Base-by-base conservation (phyloP, 2,797 vertebrate species). In the Muraenolepis orangiensis region DNA sequence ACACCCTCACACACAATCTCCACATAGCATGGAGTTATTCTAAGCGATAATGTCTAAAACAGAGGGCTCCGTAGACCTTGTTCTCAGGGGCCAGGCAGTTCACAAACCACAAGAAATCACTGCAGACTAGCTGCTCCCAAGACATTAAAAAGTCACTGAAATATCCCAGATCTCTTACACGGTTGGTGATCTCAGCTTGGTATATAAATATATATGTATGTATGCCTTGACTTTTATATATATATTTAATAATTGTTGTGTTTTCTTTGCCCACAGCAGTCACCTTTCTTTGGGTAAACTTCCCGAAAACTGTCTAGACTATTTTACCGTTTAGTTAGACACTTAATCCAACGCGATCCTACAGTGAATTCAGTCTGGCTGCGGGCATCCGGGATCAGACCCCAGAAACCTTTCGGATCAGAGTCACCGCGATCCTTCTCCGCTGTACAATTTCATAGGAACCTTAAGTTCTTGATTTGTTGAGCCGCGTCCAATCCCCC, bases 1-100 rank as follows among this genome's bases (percentile, higher is more conserved):
- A 61, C 29, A 74, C 76, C 28, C 77, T 26, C 69, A 28, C 69
- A 70, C 36, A 42, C 67, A 69, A 10, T 11, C 26, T 23, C 71
- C 71, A 64, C 29, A 32, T 26, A 23, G 12, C 14, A 72, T 76
- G 72, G 81, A 76, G 86, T 87, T 91, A 90, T 91, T 91, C 89
- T 88, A n/a, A 87, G 90, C 74, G 46, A 83, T 91, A 89, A 91
- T 90, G 89, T 87, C 85, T 91, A 89, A 88, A 85, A 76, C 90
- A 90, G 88, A 81, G 84, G 81, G 83, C 78, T 77, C 81, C 80
- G 42, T 76, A 73, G 80, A 82, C 77, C 74, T 77, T 23, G 69
- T 74, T 70, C 72, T 51, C 80, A 78, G 85, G 57, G 87, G 84
- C 78, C 1, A 80, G 29, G 76, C 78, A 78, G 75, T 76, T 76